Percentiles rank a stretch among this genome's conserved stretches.
Evolutionary conservation across 2,113 vertebrate genomes (phyloP).

Genomic region (Pluvialis apricaria): DNA sequence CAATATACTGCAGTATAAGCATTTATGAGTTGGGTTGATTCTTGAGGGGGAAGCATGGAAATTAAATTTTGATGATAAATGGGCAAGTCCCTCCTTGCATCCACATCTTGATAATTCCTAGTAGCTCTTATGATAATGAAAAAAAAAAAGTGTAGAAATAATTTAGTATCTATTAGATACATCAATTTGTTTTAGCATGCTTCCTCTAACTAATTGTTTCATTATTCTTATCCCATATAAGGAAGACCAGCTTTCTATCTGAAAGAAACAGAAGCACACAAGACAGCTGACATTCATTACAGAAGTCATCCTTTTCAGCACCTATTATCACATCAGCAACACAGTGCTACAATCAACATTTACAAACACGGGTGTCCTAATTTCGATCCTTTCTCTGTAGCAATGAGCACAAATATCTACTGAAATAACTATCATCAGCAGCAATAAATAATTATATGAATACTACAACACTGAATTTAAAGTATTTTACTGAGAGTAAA

Average conservation of each 20-base stretch:
- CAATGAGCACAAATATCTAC: not conserved
- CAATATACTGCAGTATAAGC: not conserved
- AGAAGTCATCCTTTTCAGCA: not conserved
- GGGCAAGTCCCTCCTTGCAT: not conserved
- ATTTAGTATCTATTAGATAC: not conserved
- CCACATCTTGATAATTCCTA: not conserved
- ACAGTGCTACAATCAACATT: not conserved
- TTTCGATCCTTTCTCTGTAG: not conserved
- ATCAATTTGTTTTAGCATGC: not conserved
- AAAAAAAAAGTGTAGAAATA: not conserved
- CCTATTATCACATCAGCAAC: not conserved
- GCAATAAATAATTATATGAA: not conserved
- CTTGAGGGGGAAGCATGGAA: not conserved
- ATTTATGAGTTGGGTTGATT: not conserved
- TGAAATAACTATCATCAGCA: not conserved
- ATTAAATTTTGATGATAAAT: not conserved
- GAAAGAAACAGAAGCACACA: not conserved
- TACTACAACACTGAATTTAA: not conserved
- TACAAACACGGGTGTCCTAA: not conserved
- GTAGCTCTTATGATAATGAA: fast-evolving
- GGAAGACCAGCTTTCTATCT: not conserved
- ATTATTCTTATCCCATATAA: not conserved
- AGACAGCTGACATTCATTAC: not conserved
- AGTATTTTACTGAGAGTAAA: not conserved
- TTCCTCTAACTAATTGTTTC: not conserved